phyloP scores from a whole-genome alignment of 2,888 invertebrate genomes.

The Phyllotreta striolata region DNA sequence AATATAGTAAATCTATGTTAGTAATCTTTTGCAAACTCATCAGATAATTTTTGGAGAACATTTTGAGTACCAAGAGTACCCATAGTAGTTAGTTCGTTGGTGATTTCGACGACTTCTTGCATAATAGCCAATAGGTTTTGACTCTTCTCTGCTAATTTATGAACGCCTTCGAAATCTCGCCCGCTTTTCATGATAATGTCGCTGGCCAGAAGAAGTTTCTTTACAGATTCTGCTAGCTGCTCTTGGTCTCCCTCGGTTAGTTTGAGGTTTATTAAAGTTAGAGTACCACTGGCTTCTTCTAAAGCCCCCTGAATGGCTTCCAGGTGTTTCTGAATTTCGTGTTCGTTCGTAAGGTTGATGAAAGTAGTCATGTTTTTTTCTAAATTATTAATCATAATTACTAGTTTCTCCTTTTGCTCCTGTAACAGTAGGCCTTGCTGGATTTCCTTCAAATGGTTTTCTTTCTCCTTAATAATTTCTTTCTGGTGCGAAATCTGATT shows the following conservation, averaged over 20 bases:
- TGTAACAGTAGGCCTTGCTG: no score
- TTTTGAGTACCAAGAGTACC: constrained; percentile 17
- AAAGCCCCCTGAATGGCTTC: constrained; percentile 20
- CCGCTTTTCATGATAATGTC: constrained; percentile 32
- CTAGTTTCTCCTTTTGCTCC: neutral
- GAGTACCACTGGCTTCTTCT: constrained; percentile 19
- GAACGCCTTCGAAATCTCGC: constrained; percentile 27
- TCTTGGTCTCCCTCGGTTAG: constrained; percentile 36
- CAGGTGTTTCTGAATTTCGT: constrained; percentile 27
- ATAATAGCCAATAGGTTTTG: constrained; percentile 25
- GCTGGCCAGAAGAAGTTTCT: constrained; percentile 14
- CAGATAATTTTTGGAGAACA: constrained; percentile 29
- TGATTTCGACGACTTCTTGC: constrained; percentile 12
- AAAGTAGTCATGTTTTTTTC: constrained; percentile 25
- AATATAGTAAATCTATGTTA: constrained; percentile 14
- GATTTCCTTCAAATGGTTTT: no score
- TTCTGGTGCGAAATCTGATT: no score
- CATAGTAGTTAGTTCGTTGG: constrained; percentile 7
- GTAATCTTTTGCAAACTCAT: constrained; percentile 33
- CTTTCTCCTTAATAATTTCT: no score
- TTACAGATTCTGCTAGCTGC: constrained; percentile 28
- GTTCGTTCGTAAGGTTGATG: constrained; percentile 15
- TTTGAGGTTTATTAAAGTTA: constrained; percentile 38
- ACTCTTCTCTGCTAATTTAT: constrained; percentile 25
- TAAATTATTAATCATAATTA: constrained; percentile 29